Percentiles rank a stretch among this genome's conserved stretches.
phyloP scores from a whole-genome alignment of 2,113 vertebrate genomes.

The Mirounga angustirostris region DNA sequence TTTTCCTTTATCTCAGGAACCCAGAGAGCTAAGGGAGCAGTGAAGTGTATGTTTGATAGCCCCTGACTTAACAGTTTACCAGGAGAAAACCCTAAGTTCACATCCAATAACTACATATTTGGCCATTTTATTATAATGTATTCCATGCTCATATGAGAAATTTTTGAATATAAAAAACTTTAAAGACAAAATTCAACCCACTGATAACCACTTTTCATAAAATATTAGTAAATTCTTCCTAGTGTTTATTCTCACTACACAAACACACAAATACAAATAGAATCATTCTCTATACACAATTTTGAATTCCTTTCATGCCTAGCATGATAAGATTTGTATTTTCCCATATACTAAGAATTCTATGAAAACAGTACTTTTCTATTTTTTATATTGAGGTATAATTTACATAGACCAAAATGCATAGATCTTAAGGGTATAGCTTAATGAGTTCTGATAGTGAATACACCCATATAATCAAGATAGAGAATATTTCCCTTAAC shows the following conservation, averaged over 20 bases:
- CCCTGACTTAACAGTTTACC: slow-evolving; percentile 9
- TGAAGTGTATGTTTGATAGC: slow-evolving; percentile 36
- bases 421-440: neutral
- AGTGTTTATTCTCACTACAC: neutral
- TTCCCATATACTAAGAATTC: neutral
- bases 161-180: neutral
- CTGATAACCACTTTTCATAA: neutral
- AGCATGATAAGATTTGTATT: neutral
- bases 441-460: neutral
- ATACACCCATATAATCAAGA: neutral
- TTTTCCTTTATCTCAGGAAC: slow-evolving; percentile 69
- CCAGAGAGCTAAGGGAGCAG: slow-evolving; percentile 46
- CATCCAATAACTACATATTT: neutral
- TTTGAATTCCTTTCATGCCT: neutral
- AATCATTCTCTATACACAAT: neutral
- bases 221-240: neutral
- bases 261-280: neutral
- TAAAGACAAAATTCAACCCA: neutral
- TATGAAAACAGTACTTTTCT: neutral
- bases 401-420: neutral
- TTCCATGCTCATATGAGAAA: neutral
- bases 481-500: neutral
- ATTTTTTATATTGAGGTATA: neutral
- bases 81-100: slow-evolving; percentile 43
- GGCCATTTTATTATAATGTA: neutral